Base-by-base conservation (phyloP, 2,888 invertebrate genomes). In the Dione vanillae region DNA sequence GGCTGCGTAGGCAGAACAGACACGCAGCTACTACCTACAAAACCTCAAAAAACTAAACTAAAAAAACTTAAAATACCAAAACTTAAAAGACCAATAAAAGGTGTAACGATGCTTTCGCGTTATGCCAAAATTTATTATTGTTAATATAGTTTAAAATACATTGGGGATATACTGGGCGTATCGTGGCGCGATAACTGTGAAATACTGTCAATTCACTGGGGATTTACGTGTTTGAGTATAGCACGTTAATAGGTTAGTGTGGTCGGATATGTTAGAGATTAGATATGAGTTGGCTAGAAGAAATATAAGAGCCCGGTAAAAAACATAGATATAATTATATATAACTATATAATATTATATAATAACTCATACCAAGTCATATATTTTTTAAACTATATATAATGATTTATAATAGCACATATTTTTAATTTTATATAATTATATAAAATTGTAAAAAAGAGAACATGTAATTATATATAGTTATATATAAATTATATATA, bases 121-220 rank as follows among this genome's bases (percentile, higher is more conserved):
- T 62, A 47, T 35, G 16, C 45, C 47, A 47, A 62, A 47, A 62
- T 62, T 47, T 62, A 62, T 47, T 62, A 62, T 62, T 62, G 47
- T 62, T 62, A 62, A 59, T 59, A 59, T 59, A 59, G 20, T 59
- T 62, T 45, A 47, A 62, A 45, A 62, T 16, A 62, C 47, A 62
- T 45, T 10, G 62, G 62, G 62, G 47, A 62, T 62, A 47, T 45
- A 62, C 35, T 35, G 62, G 16, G 62, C 62, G 45, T 62, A 62
- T 62, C 62, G 62, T 11, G 11, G 10, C 3, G 47, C 62, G 62
- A 62, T 62, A 62, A 62, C 62, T 62, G 47, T 62, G 47, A 62
- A 62, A 62, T 62, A 62, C 47, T 16, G 62, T 45, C 62, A 47
- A 16, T 37, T 16, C 62, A 11, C 45, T 35, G 27, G 62, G 45